Percentiles rank a stretch among this genome's conserved stretches.
Evolutionary conservation across 1,140 invertebrate genomes (phyloP).

Genomic region (Eulimnadia texana): DNA sequence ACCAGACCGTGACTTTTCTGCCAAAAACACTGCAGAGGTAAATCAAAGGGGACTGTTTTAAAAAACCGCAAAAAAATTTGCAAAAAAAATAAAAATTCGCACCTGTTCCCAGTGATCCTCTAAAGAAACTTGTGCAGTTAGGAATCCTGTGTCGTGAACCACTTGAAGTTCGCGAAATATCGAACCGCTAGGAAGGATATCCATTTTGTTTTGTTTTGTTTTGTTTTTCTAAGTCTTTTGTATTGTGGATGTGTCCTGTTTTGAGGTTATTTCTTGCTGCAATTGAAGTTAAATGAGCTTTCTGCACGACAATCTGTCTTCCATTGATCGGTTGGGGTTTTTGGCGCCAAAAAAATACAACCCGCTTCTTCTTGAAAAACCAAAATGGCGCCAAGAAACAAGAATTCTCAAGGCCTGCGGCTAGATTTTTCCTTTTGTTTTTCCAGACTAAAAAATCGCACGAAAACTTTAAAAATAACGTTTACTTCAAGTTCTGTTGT

Average conservation of each 20-base stretch:
- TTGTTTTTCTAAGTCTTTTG: neutral
- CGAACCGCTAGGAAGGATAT: slow-evolving; percentile 89
- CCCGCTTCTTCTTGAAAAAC: neutral
- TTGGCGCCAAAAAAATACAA: neutral
- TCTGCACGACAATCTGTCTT: no score
- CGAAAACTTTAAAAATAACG: no score
- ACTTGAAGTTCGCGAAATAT: slow-evolving; percentile 93
- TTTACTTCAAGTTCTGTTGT: no score
- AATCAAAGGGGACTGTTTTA: neutral
- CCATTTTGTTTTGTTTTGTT: slow-evolving; percentile 50
- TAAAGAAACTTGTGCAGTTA: slow-evolving; percentile 77
- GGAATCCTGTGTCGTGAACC: slow-evolving; percentile 92
- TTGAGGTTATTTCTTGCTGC: no score
- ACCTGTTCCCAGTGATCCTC: slow-evolving; percentile 99
- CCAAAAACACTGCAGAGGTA: no score
- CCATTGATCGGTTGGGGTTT: no score
- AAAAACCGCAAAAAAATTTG: neutral
- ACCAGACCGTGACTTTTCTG: no score
- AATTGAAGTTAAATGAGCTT: no score
- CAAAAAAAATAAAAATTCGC: neutral
- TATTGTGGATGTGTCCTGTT: neutral
- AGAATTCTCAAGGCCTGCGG: neutral
- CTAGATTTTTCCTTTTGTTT: neutral
- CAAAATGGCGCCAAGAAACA: neutral
- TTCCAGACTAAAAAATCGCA: no score